phyloP scores from a whole-genome alignment of 64 coral and sea anemone genomes.

The Montipora capricornis region DNA sequence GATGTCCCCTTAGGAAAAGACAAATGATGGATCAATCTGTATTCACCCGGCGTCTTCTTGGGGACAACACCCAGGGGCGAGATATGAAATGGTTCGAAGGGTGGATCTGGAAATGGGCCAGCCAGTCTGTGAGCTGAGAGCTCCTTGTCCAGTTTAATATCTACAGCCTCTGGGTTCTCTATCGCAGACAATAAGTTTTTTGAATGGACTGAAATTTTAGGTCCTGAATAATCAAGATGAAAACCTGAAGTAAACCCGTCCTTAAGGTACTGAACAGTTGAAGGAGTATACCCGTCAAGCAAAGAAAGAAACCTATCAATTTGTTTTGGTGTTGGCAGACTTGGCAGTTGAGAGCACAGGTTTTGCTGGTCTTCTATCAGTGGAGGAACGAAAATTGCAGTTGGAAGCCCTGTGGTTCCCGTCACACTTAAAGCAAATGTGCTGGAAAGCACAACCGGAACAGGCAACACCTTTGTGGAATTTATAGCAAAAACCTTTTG shows the following conservation, averaged over 20 bases:
- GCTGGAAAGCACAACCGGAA: conserved; percentile 43
- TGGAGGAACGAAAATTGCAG: conserved; percentile 49
- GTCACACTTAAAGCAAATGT: conserved; percentile 40
- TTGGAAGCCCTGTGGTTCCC: not conserved
- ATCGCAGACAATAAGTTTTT: no score
- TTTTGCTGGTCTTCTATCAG: not conserved
- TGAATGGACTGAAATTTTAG: no score
- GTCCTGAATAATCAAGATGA: no score
- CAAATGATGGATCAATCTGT: conserved; percentile 48
- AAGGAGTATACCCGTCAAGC: conserved; percentile 49
- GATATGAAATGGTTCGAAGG: conserved; percentile 24
- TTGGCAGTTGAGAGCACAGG: not conserved
- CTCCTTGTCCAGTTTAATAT: no score
- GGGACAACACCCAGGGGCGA: conserved; percentile 50
- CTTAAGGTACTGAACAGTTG: conserved; percentile 9
- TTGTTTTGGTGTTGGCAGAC: conserved; percentile 60
- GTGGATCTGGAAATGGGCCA: conserved; percentile 13
- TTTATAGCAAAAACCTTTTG: conserved; percentile 30
- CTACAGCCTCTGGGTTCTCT: no score
- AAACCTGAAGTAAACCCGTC: not conserved
- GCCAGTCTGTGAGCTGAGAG: no score
- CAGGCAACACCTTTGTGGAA: conserved; percentile 26
- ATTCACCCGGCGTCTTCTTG: conserved; percentile 46
- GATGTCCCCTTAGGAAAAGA: conserved; percentile 44
- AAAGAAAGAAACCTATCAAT: conserved; percentile 13